These are phyloP conservation scores for Pseudomugil gertrudae DNA, from an alignment of 2,797 vertebrate species.

Conservation along the genomic window DNA sequence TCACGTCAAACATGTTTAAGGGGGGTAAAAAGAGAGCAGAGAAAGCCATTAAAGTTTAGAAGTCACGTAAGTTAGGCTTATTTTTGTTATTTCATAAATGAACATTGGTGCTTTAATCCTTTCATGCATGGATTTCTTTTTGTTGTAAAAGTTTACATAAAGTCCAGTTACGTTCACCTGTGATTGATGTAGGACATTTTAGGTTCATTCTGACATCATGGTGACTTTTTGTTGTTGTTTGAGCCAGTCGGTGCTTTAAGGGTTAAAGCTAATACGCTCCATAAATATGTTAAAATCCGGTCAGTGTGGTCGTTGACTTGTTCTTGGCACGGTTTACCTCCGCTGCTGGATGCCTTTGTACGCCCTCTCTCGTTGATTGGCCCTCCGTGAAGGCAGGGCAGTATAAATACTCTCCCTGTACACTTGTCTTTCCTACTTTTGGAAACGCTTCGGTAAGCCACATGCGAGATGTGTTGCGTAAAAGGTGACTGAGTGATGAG, in stretches of 20 bases:
- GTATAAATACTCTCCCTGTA: constrained; percentile 64
- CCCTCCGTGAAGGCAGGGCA: constrained; percentile 70
- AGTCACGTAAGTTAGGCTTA: too few relatives aligned
- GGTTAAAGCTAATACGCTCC: not conserved
- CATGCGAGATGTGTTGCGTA: not conserved
- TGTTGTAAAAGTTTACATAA: not conserved
- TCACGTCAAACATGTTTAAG: not conserved
- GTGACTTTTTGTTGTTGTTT: not conserved
- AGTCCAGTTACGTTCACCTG: too few relatives aligned
- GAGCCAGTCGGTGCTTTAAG: not conserved
- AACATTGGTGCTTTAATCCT: not conserved
- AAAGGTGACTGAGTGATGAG: not conserved
- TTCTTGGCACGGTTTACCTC: constrained; percentile 40
- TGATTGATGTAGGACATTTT: too few relatives aligned
- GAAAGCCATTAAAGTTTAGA: too few relatives aligned
- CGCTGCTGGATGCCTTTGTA: not conserved
- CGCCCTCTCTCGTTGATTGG: constrained; percentile 76
- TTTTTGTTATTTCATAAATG: not conserved
- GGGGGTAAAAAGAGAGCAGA: not conserved
- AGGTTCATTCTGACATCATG: too few relatives aligned
- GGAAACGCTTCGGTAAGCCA: constrained; percentile 34
- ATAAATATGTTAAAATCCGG: constrained; percentile 11
- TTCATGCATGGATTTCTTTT: too few relatives aligned
- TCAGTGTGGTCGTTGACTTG: not conserved
- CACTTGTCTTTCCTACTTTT: constrained; percentile 41